Evolutionary conservation across 1,140 invertebrate species (phyloP), one percentile per base, ranked within the genome.

Genomic region (Zaprionus capensis): DNA sequence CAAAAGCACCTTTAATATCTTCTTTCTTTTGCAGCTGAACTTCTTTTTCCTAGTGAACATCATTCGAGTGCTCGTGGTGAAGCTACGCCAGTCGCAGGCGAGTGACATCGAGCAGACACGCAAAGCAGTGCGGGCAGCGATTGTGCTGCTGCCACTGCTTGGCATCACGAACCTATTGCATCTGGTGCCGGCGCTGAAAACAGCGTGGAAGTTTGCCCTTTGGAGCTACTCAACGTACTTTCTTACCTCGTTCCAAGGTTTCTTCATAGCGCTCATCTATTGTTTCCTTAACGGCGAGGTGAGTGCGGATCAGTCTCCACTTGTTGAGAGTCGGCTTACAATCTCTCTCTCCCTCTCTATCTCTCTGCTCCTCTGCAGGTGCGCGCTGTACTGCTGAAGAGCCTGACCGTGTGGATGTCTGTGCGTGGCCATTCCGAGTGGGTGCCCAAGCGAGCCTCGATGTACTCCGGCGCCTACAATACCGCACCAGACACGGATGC

Each of bases 251-350:
- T 98, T 97, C 87, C 97, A 98, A 94, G 97, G 97, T 4, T 96
- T 98, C 71, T 96, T 98, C 83, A 96, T 98, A 28, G 96, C 97
- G 1, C 94, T 96, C 3, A 93, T 98, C 20, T 98, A 98, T 92
- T 98, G 97, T 91, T 98, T 98, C 81, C 93, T 97, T 34, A 98
- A 98, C 82, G 96, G 96, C 59, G 97, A 98, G 95, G 97, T 98
- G 93, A 94, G 80, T 80, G 6, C 5, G 28, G 7, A 17, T 34
- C 9, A 11, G 1, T 1, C 11, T 20, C 1, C 2, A 0, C 9
- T 2, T n/a, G 38, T 6, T 41, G 6, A 6, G 38, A n/a, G 38
- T n/a, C 15, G 38, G 38, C 0, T 22, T 17, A 22, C 22, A 44
- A 49, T 46, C 17, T 14, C n/a, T 14, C 9, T 22, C 11, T 1